Base-by-base conservation (phyloP, 2,113 vertebrate species). In the Tychaedon coryphoeus region DNA sequence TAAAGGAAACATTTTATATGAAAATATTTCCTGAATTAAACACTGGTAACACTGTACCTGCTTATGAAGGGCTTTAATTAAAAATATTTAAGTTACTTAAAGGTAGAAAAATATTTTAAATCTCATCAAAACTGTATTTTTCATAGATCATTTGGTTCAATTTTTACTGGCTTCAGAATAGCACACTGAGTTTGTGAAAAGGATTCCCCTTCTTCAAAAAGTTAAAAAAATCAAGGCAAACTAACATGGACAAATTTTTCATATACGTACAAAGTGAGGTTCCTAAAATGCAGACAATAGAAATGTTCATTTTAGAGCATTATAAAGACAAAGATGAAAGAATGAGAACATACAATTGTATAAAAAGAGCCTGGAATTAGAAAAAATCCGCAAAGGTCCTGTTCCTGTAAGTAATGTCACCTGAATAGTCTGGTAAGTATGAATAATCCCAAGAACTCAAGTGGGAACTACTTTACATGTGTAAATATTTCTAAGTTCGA, bases 11-110 rank as follows among this genome's bases (percentile, higher is more conserved):
- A 92, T 31, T 57, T 72, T 38, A 72, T n/a, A 82, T 12, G 58
- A 57, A 87, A 94, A 93, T 86, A 85, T 47, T 83, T 65, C 80
- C 47, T 86, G 58, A 90, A 93, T 90, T 89, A 92, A 88, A 77
- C n/a, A 42, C 45, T 75, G 14, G 33, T 58, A 80, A 81, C 24
- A 31, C 4, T 28, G 42, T 58, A 45, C 9, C 18, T 61, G 28
- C n/a, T 73, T 79, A 82, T 54, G 47, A 83, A 86, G n/a, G 43
- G 7, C 47, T 94, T 66, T 90, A 92, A 95, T 93, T 91, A 93
- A 91, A 90, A 72, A 58, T 62, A 94, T 47, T 88, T 86, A 43
- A 82, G 85, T 83, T 91, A 85, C 12, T 36, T 78, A 43, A 40
- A 83, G 7, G 23, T 61, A 61, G 34, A 31, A 71, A 90, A 79